Evolutionary conservation across 2,113 vertebrate species (phyloP).

Genomic region (Phycodurus eques): DNA sequence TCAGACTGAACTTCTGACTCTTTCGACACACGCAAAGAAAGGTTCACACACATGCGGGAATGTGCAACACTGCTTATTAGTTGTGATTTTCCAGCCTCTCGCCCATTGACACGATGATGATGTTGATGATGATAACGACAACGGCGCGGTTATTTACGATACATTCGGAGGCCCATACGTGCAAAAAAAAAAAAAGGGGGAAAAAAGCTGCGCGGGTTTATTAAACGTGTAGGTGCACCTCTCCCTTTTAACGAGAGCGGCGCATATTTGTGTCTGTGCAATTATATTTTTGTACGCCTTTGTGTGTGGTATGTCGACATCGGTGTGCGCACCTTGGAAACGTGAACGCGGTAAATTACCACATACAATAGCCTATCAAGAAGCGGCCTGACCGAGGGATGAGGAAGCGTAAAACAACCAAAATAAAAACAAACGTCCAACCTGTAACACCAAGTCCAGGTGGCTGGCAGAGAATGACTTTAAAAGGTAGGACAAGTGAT

Average conservation of each 20-base stretch:
- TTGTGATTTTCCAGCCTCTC: slow-evolving; percentile 32
- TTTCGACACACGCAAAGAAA: slow-evolving; percentile 11
- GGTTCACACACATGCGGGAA: slow-evolving; percentile 21
- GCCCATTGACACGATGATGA: slow-evolving; percentile 12
- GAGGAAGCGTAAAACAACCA: no score
- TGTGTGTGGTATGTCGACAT: background rate
- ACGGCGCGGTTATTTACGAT: slow-evolving; percentile 6
- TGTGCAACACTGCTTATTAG: slow-evolving; percentile 39
- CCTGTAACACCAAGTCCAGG: no score
- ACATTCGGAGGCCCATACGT: slow-evolving; percentile 17
- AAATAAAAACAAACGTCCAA: no score
- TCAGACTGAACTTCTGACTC: slow-evolving; percentile 19
- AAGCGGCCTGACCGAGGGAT: no score
- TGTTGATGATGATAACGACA: background rate
- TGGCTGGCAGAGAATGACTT: no score
- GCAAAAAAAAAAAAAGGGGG: background rate
- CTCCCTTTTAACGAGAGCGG: background rate
- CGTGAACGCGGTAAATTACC: no score
- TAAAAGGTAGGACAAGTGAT: background rate
- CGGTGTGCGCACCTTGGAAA: background rate
- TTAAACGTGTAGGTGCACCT: slow-evolving; percentile 35
- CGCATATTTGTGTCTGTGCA: background rate
- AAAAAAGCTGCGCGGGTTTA: background rate
- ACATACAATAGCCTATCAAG: no score
- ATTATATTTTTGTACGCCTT: background rate